Evolutionary conservation across 1,140 invertebrate genomes (phyloP), one percentile per base, ranked within the genome.

Genomic region (Trachymyrmex septentrionalis): DNA sequence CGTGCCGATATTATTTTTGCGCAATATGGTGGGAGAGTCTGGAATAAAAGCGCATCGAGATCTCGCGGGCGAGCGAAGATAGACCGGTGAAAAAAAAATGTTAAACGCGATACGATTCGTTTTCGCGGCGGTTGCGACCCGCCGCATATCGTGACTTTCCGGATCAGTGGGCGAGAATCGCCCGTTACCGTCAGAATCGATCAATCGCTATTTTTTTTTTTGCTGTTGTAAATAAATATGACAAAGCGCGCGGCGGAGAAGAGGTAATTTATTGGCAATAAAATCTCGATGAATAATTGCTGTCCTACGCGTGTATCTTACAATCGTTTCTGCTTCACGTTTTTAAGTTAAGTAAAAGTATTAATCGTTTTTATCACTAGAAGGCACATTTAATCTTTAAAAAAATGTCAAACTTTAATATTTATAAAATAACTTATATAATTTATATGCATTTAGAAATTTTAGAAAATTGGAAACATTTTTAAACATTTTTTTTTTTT

Each of bases 121-220:
- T 90, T 90, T 86, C 89, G 57, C 75, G 84, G 76, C 85, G 80
- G 67, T 55, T 53, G 71, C 78, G 66, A 71, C 88, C 69, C 86
- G 55, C 24, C 69, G 80, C 80, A 63, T 90, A 90, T 90, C 89
- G 89, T 90, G 81, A 78, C 89, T 90, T 90, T 90, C 88, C 89
- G 71, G 88, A 90, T 90, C 89, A 90, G 53, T 90, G 89, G 55
- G 61, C 88, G 71, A 87, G 66, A 87, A 86, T 84, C 80, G 85
- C 69, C 88, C 89, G 72, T 89, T 87, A 84, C 76, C 72, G 61
- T 72, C 85, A 59, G 57, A 78, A 87, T 89, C 80, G 88, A 90
- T 78, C 87, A 53, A 71, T 71, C 21, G 61, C 67, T 66, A 59
- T 76, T 88, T 87, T 86, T 87, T 75, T 88, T 87, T 86, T 87